phyloP scores from a whole-genome alignment of 2,113 vertebrate genomes.

The Zingel zingel region DNA sequence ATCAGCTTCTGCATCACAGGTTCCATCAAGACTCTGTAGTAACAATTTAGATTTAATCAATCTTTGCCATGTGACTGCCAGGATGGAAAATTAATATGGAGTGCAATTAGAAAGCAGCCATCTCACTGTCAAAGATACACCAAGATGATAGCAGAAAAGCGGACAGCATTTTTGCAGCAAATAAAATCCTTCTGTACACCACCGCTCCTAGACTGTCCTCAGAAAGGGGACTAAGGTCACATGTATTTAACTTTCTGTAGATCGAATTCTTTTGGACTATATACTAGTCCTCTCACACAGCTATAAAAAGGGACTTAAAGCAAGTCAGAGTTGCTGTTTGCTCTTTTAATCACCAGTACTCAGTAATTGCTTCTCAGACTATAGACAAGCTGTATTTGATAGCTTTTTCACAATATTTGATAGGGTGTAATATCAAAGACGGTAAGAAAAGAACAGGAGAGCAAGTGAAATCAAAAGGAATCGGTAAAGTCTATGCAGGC shows the following conservation, averaged over 20 bases:
- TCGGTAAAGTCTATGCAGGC: slow-evolving; percentile 17
- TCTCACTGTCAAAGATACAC: slow-evolving; percentile 68
- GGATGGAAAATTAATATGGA: slow-evolving; percentile 80
- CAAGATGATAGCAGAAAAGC: slow-evolving; percentile 54
- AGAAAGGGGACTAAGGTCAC: slow-evolving; percentile 26
- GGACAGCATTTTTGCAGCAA: slow-evolving; percentile 41
- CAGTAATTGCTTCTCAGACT: slow-evolving; percentile 43
- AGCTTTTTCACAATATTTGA: slow-evolving; percentile 55
- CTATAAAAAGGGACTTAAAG: slow-evolving; percentile 30
- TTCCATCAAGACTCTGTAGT: slow-evolving; percentile 71
- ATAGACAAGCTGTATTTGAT: slow-evolving; percentile 34
- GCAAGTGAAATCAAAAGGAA: slow-evolving; percentile 54
- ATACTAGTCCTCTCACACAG: slow-evolving; percentile 6
- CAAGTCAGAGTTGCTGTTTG: slow-evolving; percentile 34
- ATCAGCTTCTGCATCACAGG: slow-evolving; percentile 67
- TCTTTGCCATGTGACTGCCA: slow-evolving; percentile 79
- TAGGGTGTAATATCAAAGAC: slow-evolving; percentile 49
- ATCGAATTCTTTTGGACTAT: slow-evolving; percentile 28
- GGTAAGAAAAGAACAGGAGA: slow-evolving; percentile 34
- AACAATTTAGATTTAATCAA: slow-evolving; percentile 80
- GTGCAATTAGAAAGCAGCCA: slow-evolving; percentile 80
- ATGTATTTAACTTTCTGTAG: slow-evolving; percentile 28
- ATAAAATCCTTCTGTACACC: slow-evolving; percentile 28
- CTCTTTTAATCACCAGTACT: slow-evolving; percentile 30
- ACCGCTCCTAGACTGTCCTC: slow-evolving; percentile 22